These are phyloP conservation scores for Glaucidium brasilianum DNA, from an alignment of 2,113 vertebrate species.

Conservation along the genomic window DNA sequence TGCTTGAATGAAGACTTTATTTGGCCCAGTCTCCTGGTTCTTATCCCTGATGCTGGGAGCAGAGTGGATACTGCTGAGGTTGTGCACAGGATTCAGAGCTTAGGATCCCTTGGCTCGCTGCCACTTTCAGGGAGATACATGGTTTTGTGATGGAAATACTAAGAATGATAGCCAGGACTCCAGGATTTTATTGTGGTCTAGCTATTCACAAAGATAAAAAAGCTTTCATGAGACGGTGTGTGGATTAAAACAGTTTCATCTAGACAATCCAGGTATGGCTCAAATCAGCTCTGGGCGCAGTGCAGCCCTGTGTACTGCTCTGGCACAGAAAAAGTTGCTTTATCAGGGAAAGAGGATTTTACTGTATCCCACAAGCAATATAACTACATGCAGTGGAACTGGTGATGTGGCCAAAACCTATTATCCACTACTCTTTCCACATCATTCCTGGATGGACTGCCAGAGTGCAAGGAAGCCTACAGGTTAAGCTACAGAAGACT, in stretches of 20 bases:
- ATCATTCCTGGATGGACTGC: background rate
- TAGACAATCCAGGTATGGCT: background rate
- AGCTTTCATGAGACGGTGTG: background rate
- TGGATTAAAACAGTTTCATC: background rate
- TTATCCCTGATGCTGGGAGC: background rate
- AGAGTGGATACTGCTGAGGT: background rate
- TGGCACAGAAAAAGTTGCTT: background rate
- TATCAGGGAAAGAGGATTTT: background rate
- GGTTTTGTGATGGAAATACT: background rate
- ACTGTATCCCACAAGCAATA: background rate
- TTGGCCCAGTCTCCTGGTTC: background rate
- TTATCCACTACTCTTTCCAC: background rate
- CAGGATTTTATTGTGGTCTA: background rate
- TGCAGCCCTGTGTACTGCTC: background rate
- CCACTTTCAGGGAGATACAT: rapidly evolving
- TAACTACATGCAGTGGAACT: background rate
- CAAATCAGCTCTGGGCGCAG: background rate
- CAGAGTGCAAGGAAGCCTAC: background rate
- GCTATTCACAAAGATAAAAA: background rate
- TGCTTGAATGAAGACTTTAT: background rate
- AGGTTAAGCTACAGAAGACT: background rate
- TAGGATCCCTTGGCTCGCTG: background rate
- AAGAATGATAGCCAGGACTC: background rate
- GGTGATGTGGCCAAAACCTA: background rate
- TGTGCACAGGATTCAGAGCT: background rate